Conservation (phyloP, 1,140 invertebrate species). For the Drosophila arawakana region DNA sequence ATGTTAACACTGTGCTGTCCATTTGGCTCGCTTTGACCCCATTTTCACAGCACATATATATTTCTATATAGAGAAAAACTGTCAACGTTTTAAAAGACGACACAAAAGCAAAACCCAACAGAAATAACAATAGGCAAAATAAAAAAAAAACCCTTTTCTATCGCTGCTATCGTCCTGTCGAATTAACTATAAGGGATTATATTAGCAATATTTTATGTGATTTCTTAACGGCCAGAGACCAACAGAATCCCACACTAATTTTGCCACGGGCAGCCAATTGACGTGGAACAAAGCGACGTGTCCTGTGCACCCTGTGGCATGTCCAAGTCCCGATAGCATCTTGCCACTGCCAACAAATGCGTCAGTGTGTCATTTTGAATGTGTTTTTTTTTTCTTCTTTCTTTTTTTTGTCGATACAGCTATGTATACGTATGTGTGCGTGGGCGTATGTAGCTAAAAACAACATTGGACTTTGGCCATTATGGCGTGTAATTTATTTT, state of each 20-base stretch:
- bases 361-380: constrained; percentile 41
- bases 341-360: constrained; percentile 45
- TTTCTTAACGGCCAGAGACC: constrained; percentile 40
- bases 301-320: constrained; percentile 25
- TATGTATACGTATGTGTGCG: constrained; percentile 7
- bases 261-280: constrained; percentile 38
- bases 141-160: constrained; percentile 37
- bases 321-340: constrained; percentile 43
- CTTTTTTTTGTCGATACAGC: not conserved
- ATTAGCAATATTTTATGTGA: constrained; percentile 62
- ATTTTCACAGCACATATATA: constrained; percentile 12
- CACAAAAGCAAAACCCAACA: constrained; percentile 38
- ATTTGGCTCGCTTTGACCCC: constrained; percentile 17
- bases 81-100: constrained; percentile 48
- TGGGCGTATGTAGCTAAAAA: constrained; percentile 9
- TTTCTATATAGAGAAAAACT: constrained; percentile 23
- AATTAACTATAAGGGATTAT: constrained; percentile 60
- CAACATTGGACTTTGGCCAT: constrained; percentile 27
- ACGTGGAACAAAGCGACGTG: constrained; percentile 46
- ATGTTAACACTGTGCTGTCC: constrained; percentile 28
- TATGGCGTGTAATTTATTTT: constrained; percentile 53
- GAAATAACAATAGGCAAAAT: constrained; percentile 32
- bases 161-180: constrained; percentile 39
- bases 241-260: constrained; percentile 21
- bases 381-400: not conserved